Percentiles rank a stretch among this genome's conserved stretches.
phyloP scores from a whole-genome alignment of 2,113 vertebrate species.

The Halichoerus grypus region DNA sequence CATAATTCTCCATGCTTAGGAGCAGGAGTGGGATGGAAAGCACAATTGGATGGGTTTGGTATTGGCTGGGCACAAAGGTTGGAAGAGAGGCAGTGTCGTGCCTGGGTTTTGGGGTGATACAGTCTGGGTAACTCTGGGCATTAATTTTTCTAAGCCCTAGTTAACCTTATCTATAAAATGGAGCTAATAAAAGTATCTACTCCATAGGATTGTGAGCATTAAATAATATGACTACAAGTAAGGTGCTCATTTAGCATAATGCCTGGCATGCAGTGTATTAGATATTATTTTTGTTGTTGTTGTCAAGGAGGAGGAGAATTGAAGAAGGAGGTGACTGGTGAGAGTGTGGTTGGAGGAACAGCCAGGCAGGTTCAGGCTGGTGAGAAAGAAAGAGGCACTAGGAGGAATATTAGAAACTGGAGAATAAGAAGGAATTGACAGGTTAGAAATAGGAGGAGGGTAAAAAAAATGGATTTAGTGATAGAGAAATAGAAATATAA shows the following conservation, averaged over 20 bases:
- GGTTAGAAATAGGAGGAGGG: background rate
- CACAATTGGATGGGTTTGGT: background rate
- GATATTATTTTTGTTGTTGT: background rate
- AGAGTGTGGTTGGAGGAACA: background rate
- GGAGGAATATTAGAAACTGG: conserved; percentile 21
- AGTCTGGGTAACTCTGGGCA: background rate
- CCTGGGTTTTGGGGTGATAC: background rate
- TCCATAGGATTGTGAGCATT: background rate
- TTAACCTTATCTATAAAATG: background rate
- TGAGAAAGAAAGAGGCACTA: background rate
- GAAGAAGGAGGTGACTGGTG: background rate
- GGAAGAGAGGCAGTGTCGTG: background rate
- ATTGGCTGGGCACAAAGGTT: background rate
- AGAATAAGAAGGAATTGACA: background rate
- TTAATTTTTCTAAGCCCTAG: background rate
- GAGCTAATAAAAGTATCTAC: background rate
- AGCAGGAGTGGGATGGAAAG: background rate
- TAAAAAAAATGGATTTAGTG: background rate
- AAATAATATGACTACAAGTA: background rate
- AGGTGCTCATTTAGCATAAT: background rate
- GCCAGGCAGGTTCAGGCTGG: background rate
- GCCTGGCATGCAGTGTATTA: background rate
- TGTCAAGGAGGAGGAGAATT: background rate
- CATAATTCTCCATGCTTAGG: background rate
- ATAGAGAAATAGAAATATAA: background rate